Base-by-base conservation (phyloP, 2,888 invertebrate genomes). In the Nemapogon koenigi region DNA sequence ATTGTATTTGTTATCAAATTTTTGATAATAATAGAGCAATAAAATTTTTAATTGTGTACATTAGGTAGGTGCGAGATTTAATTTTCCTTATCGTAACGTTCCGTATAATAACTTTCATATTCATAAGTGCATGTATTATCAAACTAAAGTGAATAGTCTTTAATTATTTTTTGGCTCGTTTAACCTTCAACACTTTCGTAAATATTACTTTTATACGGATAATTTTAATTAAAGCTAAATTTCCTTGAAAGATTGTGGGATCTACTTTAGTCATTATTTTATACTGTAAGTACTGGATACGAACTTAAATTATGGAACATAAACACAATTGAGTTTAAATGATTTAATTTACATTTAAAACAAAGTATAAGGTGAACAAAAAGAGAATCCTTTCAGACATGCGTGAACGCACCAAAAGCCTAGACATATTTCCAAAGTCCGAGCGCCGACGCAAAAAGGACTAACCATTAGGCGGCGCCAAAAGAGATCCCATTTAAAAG, bases 401-500 rank as follows among this genome's bases (percentile, higher is more conserved):
- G 70, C 61, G 65, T 69, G 62, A 69, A 72, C 71, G 70, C 75
- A 64, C 69, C 67, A 58, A 67, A 70, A 67, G 72, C 57, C 67
- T 70, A 71, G 69, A 67, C 61, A 52, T 55, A 61, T 56, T 52
- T 55, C 51, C 55, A 58, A 13, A 57, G 63, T 53, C 56, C 57
- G 53, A 55, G 62, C 68, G 50, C 51, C 72, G 69, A 54, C 62
- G 66, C 75, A 78, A 78, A 78, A 78, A 78, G 68, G 62, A 75
- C 59, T 60, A 73, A 65, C 71, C 75, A 75, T 78, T 78, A 76
- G 72, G 69, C 73, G 76, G 76, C 76, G 76, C 76, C 76, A 76
- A 76, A 76, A 75, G 76, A 75, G 73, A 65, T 58, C 70, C 73
- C 73, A 72, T 76, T 75, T 76, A 75, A 76, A 72, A 78, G 75